Percentiles rank a stretch among this genome's conserved stretches.
These are phyloP conservation scores for Antigone vipio DNA, from an alignment of 2,113 vertebrate genomes.

Conservation along the genomic window DNA sequence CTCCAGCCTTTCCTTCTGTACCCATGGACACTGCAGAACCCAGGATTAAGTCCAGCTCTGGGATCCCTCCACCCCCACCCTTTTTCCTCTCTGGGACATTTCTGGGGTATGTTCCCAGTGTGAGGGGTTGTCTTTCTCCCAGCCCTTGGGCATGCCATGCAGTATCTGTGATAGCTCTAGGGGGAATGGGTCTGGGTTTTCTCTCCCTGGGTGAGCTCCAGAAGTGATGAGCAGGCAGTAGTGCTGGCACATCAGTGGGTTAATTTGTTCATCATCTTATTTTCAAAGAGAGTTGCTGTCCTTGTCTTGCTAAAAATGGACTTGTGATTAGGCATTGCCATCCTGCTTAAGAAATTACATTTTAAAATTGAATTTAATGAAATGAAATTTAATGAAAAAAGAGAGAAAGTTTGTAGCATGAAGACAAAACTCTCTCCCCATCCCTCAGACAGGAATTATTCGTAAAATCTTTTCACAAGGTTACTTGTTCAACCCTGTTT, in stretches of 20 bases:
- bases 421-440: neutral
- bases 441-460: neutral
- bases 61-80: neutral
- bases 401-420: neutral
- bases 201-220: neutral
- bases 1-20: neutral
- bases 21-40: neutral
- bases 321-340: neutral
- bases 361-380: neutral
- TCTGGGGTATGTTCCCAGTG: neutral
- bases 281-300: neutral
- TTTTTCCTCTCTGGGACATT: neutral
- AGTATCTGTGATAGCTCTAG: neutral
- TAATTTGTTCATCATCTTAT: neutral
- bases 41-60: neutral
- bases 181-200: neutral
- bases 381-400: neutral
- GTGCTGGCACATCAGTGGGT: neutral
- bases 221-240: neutral
- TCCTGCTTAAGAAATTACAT: neutral
- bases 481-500: neutral
- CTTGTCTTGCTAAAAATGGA: neutral
- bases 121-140: fast-evolving
- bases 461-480: neutral
- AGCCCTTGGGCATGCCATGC: neutral